These are phyloP conservation scores for Ridgeia piscesae DNA, from an alignment of 1,140 invertebrate species.

Conservation along the genomic window DNA sequence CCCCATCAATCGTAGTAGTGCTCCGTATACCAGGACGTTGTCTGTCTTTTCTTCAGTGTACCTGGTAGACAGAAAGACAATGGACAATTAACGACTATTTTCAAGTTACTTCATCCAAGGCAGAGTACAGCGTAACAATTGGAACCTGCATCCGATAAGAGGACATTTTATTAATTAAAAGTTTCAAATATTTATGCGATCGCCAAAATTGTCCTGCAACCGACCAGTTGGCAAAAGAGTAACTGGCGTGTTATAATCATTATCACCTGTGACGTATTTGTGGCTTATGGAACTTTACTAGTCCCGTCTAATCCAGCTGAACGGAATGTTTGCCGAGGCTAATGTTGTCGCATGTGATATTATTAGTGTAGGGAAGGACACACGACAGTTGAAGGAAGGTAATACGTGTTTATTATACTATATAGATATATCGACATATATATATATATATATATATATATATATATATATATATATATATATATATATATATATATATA, in stretches of 20 bases:
- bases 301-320: not conserved
- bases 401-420: not conserved
- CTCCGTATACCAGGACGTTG: too few species aligned
- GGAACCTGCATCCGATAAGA: not conserved
- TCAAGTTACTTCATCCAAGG: not conserved
- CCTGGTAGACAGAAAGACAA: not conserved
- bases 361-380: not conserved
- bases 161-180: not conserved
- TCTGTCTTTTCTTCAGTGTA: too few species aligned
- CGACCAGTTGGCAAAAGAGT: not conserved
- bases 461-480: too few species aligned
- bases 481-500: too few species aligned
- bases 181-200: too few species aligned
- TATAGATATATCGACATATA: not conserved
- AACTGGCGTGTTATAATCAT: not conserved
- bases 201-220: not conserved
- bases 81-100: not conserved
- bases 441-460: too few species aligned
- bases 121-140: not conserved
- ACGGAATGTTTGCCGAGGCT: not conserved
- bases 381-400: not conserved
- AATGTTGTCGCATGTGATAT: not conserved
- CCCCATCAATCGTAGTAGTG: too few species aligned
- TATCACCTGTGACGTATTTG: not conserved
- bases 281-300: not conserved